Evolutionary conservation across 2,797 vertebrate genomes (phyloP).

Genomic region (Chromobotia macracanthus): DNA sequence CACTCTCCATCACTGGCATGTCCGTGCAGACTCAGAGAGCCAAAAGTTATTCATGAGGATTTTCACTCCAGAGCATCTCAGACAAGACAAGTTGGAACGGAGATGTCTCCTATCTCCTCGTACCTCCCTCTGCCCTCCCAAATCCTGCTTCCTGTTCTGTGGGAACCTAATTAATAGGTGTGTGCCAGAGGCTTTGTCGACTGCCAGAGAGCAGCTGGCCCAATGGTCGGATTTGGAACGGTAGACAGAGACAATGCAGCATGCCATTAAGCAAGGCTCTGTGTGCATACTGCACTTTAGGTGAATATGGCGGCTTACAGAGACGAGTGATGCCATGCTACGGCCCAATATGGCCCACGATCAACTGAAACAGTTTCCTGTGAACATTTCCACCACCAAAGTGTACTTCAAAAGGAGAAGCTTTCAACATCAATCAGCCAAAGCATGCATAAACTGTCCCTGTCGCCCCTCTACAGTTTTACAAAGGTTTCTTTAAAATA

Average conservation of each 20-base stretch:
- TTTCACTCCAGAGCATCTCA: neutral
- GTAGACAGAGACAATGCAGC: constrained; percentile 52
- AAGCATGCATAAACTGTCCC: constrained; percentile 18
- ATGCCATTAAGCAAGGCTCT: constrained; percentile 66
- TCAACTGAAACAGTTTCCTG: neutral
- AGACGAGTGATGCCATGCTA: neutral
- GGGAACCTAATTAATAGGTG: constrained; percentile 45
- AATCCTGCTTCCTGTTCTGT: constrained; percentile 46
- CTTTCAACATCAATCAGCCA: constrained; percentile 40
- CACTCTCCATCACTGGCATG: constrained; percentile 7
- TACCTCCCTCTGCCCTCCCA: constrained; percentile 1
- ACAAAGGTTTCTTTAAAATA: constrained; percentile 22
- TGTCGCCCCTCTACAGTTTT: constrained; percentile 1
- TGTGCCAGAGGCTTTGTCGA: constrained; percentile 47
- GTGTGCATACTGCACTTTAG: constrained; percentile 27
- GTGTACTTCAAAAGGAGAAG: constrained; percentile 32
- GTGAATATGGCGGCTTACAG: constrained; percentile 8
- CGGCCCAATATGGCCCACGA: constrained; percentile 10
- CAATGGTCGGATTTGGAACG: constrained; percentile 63
- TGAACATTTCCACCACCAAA: constrained; percentile 8
- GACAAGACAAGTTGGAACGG: constrained; percentile 29
- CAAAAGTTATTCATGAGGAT: constrained; percentile 16
- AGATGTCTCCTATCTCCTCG: constrained; percentile 5
- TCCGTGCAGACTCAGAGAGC: constrained; percentile 17
- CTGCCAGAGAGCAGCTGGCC: constrained; percentile 72